Conservation (phyloP, 2,797 vertebrate genomes). For the Valencia hispanica region DNA sequence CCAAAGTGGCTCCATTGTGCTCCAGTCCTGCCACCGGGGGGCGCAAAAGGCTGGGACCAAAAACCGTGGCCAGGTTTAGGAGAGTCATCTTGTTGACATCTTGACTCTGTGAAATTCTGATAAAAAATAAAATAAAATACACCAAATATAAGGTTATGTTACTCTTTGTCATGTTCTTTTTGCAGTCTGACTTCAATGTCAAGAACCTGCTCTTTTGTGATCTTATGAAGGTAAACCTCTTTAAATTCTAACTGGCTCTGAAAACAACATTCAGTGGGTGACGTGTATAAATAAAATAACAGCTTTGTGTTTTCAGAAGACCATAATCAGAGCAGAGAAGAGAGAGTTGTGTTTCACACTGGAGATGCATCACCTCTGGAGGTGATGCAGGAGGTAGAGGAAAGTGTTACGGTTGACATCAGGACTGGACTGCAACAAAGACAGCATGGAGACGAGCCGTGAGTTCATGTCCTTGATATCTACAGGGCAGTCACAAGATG, state of each 20-base stretch:
- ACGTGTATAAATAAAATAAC: not conserved
- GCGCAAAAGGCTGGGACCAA: slow-evolving; percentile 82
- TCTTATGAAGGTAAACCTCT: not conserved
- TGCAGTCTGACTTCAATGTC: not conserved
- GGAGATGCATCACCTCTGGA: slow-evolving; percentile 81
- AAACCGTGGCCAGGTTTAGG: slow-evolving; percentile 82
- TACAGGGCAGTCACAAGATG: slow-evolving; percentile 23
- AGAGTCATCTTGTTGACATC: slow-evolving; percentile 80
- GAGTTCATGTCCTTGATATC: slow-evolving; percentile 68
- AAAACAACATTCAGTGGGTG: not conserved
- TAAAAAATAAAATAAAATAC: not conserved
- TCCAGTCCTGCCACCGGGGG: slow-evolving; percentile 63
- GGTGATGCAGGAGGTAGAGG: slow-evolving; percentile 80
- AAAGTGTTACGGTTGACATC: slow-evolving; percentile 78
- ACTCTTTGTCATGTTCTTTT: not conserved
- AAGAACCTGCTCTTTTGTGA: not conserved
- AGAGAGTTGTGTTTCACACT: not conserved
- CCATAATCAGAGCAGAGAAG: not conserved
- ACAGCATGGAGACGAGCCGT: slow-evolving; percentile 64
- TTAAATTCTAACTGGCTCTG: not conserved
- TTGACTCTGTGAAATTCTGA: slow-evolving; percentile 72
- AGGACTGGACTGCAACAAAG: slow-evolving; percentile 73
- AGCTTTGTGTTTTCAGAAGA: not conserved
- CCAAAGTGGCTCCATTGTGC: slow-evolving; percentile 42
- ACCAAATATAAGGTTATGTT: not conserved